Evolutionary conservation across 2,113 vertebrate species (phyloP), one percentile per base, ranked within the genome.

Genomic region (Pitta sordida): DNA sequence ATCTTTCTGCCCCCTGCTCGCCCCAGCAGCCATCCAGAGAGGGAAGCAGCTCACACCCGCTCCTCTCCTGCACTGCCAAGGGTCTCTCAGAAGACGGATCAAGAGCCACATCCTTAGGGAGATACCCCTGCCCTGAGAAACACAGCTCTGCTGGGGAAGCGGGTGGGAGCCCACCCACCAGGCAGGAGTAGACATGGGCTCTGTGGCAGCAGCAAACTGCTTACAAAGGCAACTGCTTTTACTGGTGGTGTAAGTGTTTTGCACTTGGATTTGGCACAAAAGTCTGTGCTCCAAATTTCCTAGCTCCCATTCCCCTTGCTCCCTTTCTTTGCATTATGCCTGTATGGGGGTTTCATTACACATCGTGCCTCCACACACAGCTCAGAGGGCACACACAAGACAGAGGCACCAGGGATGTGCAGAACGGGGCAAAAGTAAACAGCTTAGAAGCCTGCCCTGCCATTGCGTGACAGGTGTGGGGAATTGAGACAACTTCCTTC

Each of bases 91-190:
- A 20, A 67, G 29, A 26, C 7, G 49, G 24, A 34, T 2, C 2
- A 13, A 4, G 27, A 64, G 0, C 2, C 3, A 3, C 13, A 21
- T 17, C 52, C 37, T 24, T 1, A 4, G 14, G 1, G 7, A 36
- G 34, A 16, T 0, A 3, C 0, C 34, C 51, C 10, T 37, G 49
- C 24, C 83, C 39, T 1, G 21, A 55, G 34, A 29, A 27, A 7
- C 15, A 24, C 36, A 22, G 34, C 32, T 62, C 12, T 58, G 83
- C 36, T 11, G 49, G n/a, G 37, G 15, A 9, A 36, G 41, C 8
- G 2, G 34, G 8, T 30, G 39, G 16, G 67, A 56, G n/a, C 20
- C n/a, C n/a, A n/a, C n/a, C 20, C 0, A 0, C 30, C 11, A 15
- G 71, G 16, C 76, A 27, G 78, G n/a, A 65, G 69, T n/a, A 8